phyloP scores from a whole-genome alignment of 2,888 invertebrate species.

The Abrostola tripartita region DNA sequence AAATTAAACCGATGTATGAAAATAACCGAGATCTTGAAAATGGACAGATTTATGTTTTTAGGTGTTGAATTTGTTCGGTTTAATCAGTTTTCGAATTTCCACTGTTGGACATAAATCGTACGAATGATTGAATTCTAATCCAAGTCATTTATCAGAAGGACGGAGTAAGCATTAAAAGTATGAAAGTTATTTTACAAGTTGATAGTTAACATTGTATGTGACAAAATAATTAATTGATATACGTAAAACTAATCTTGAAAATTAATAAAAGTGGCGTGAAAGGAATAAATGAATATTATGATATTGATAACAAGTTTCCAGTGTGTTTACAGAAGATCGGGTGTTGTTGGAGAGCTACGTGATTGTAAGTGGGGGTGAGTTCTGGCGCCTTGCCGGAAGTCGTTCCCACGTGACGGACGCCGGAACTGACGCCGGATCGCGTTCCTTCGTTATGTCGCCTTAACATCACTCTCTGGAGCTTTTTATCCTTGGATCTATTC shows the following conservation, averaged over 20 bases:
- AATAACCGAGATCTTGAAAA: conserved; percentile 74
- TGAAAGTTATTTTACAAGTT: conserved; percentile 23
- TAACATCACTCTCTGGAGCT: conserved; percentile 66
- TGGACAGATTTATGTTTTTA: conserved; percentile 68
- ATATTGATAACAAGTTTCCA: conserved; percentile 54
- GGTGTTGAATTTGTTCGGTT: conserved; percentile 47
- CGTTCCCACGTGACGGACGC: conserved; percentile 86
- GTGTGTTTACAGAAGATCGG: conserved; percentile 69
- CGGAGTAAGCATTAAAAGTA: conserved; percentile 25
- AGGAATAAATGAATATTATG: conserved; percentile 57
- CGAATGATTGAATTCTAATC: conserved; percentile 21
- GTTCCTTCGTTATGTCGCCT: conserved; percentile 82
- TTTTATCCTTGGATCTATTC: conserved; percentile 66
- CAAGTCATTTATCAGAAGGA: conserved; percentile 24
- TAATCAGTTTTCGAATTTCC: conserved; percentile 34
- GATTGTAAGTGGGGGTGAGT: conserved; percentile 84
- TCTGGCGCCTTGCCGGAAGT: conserved; percentile 86
- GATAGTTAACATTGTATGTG: conserved; percentile 30
- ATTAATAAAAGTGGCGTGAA: conserved; percentile 26
- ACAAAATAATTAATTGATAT: conserved; percentile 21
- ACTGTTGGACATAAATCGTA: conserved; percentile 24
- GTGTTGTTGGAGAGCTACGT: conserved; percentile 79
- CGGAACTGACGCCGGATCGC: conserved; percentile 85
- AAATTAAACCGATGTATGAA: conserved; percentile 84
- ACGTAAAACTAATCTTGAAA: conserved; percentile 5